A percentile compares a stretch with the other conserved stretches of the same genome.
Conservation (phyloP, 35 echinoderm and acorn worm species). For the Apostichopus parvimensis region DNA sequence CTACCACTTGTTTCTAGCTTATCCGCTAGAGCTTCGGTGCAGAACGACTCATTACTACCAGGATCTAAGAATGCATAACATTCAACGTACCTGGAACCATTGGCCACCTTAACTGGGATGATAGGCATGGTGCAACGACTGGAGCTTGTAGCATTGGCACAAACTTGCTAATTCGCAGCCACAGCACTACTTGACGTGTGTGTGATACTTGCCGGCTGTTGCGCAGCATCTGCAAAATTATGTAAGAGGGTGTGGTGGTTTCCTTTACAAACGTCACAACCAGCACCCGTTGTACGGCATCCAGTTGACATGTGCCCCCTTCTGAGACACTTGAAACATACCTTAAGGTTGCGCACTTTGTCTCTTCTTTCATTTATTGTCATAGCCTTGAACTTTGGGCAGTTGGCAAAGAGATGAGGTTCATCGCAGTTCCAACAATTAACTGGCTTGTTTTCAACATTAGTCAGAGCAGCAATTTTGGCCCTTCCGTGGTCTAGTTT, state of each 20-base stretch:
- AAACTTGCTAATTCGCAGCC: neutral
- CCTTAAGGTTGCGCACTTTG: too few relatives aligned
- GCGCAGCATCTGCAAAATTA: neutral
- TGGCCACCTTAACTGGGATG: neutral
- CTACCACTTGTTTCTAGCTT: slow-evolving; percentile 14
- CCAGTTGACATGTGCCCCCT: too few relatives aligned
- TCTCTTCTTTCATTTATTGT: neutral
- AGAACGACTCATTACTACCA: slow-evolving; percentile 20
- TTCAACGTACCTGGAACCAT: neutral
- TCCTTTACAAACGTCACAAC: neutral
- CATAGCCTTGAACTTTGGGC: slow-evolving; percentile 1
- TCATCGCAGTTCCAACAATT: slow-evolving; percentile 38
- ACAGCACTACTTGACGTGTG: neutral
- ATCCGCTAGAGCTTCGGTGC: neutral
- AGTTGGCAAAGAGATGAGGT: slow-evolving; percentile 4
- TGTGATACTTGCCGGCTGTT: neutral
- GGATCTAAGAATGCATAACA: slow-evolving; percentile 18
- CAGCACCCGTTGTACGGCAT: too few relatives aligned
- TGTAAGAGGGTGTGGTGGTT: slow-evolving; percentile 21
- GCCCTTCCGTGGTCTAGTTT: neutral
- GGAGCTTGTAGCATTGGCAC: slow-evolving; percentile 2
- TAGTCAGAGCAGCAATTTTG: slow-evolving; percentile 31
- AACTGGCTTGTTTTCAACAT: neutral
- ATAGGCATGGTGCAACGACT: slow-evolving; percentile 30
- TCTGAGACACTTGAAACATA: too few relatives aligned